Evolutionary conservation across 2,888 invertebrate species (phyloP).

Genomic region (Heliconius ismenius): DNA sequence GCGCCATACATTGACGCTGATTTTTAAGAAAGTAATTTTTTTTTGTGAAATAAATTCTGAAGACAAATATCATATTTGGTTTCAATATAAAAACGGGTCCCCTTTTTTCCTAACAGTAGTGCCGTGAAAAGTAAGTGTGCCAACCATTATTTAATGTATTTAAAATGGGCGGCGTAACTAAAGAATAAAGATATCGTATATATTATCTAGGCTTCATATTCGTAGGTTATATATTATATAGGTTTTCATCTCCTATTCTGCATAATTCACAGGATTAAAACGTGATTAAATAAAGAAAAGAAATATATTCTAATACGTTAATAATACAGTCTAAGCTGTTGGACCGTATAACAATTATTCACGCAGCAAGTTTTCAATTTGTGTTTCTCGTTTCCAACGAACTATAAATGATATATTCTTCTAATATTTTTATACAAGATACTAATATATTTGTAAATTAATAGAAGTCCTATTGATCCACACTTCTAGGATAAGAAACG

Average conservation of each 20-base stretch:
- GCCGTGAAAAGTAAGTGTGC: not conserved
- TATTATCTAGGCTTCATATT: not conserved
- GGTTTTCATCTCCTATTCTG: not conserved
- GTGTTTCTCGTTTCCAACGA: not conserved
- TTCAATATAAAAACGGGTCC: too few species aligned
- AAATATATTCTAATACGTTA: not conserved
- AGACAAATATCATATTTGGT: too few species aligned
- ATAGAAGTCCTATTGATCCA: not conserved
- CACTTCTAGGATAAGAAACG: not conserved
- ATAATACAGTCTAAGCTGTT: not conserved
- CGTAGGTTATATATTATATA: not conserved
- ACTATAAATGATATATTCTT: not conserved
- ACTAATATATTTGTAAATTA: not conserved
- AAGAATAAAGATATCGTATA: not conserved
- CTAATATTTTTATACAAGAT: too few species aligned
- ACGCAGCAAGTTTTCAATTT: not conserved
- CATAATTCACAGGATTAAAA: not conserved
- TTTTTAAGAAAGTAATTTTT: not conserved
- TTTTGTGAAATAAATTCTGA: not conserved
- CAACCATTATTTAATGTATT: too few species aligned
- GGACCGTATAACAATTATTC: not conserved
- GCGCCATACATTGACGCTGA: not conserved
- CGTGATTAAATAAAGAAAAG: not conserved
- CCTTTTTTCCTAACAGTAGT: not conserved
- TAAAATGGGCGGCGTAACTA: not conserved